These are phyloP conservation scores for Collichthys lucidus DNA, from an alignment of 2,113 vertebrate genomes.

Conservation along the genomic window DNA sequence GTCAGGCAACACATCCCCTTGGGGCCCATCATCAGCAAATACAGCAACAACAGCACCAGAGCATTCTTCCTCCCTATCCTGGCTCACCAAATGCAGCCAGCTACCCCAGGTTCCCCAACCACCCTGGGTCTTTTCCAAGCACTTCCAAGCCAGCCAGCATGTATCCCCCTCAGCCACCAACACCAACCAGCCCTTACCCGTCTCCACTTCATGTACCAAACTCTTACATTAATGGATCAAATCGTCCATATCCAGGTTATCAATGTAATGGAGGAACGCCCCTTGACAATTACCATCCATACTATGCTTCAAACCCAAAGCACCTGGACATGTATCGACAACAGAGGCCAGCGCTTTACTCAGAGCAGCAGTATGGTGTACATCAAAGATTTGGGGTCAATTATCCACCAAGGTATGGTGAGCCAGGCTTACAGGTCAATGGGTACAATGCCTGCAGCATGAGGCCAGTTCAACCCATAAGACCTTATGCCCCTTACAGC, in stretches of 20 bases:
- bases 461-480: slow-evolving; percentile 83
- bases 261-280: slow-evolving; percentile 91
- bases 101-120: slow-evolving; percentile 86
- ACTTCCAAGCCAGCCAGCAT: slow-evolving; percentile 84
- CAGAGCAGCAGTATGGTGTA: slow-evolving; percentile 88
- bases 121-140: slow-evolving; percentile 84
- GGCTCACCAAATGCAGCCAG: slow-evolving; percentile 82
- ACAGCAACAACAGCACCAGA: slow-evolving; percentile 81
- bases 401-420: slow-evolving; percentile 89
- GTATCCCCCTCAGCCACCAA: slow-evolving; percentile 85
- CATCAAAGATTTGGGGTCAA: slow-evolving; percentile 87
- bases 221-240: slow-evolving; percentile 90
- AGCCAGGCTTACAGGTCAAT: slow-evolving; percentile 88
- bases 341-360: slow-evolving; percentile 88
- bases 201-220: slow-evolving; percentile 84
- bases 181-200: slow-evolving; percentile 85
- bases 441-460: slow-evolving; percentile 86
- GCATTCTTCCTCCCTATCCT: slow-evolving; percentile 81
- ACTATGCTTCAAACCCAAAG: slow-evolving; percentile 89
- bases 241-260: slow-evolving; percentile 87
- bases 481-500: slow-evolving; percentile 84
- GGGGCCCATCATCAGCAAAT: slow-evolving; percentile 76
- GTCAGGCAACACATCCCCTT: slow-evolving; percentile 76
- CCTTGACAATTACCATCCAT: slow-evolving; percentile 87
- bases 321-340: slow-evolving; percentile 89